A percentile compares a stretch with the other conserved stretches of the same genome.
These are phyloP conservation scores for Linepithema humile DNA, from an alignment of 1,140 invertebrate species.

Conservation along the genomic window DNA sequence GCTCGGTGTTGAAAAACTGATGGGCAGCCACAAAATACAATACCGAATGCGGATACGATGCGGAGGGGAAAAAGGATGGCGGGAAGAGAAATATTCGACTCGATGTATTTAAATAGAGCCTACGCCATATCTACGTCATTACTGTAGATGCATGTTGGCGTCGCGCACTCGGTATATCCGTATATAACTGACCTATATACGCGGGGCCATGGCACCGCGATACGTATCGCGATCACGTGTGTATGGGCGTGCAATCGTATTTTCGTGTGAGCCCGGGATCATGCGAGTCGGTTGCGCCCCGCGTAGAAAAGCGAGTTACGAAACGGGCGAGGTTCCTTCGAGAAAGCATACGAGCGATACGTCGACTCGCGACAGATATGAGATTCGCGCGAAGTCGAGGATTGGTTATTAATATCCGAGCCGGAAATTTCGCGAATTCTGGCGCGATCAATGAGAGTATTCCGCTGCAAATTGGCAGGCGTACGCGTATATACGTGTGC, in stretches of 20 bases:
- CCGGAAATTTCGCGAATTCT: constrained; percentile 13
- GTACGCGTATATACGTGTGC: not conserved
- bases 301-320: not conserved
- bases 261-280: constrained; percentile 31
- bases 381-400: not conserved
- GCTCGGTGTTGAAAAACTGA: not conserved
- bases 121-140: constrained; percentile 39
- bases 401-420: constrained; percentile 15
- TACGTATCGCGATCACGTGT: constrained; percentile 62
- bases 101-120: constrained; percentile 47
- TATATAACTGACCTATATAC: constrained; percentile 65
- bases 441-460: constrained; percentile 13
- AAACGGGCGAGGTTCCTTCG: no score
- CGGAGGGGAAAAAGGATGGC: no score
- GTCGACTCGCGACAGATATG: not conserved
- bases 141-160: constrained; percentile 41
- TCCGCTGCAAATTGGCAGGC: not conserved
- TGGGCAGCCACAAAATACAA: not conserved
- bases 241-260: constrained; percentile 14
- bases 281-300: constrained; percentile 2
- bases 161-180: constrained; percentile 41
- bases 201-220: constrained; percentile 60
- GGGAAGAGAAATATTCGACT: not conserved
- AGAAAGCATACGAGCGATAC: no score
- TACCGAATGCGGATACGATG: no score